Evolutionary conservation across 1,140 invertebrate species (phyloP).

Genomic region (Phthorimaea operculella): DNA sequence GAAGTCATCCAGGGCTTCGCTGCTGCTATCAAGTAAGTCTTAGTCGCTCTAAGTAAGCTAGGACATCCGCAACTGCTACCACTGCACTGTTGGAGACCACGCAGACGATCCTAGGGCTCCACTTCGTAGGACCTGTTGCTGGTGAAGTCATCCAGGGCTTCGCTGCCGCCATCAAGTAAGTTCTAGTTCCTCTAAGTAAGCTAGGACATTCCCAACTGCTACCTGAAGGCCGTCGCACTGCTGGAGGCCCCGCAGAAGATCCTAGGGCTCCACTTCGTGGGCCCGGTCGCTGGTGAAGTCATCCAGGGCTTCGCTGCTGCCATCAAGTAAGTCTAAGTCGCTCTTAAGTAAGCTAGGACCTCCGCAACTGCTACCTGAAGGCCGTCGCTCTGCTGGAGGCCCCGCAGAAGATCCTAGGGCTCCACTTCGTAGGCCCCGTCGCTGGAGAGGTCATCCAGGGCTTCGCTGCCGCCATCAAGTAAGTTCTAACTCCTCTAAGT

Average conservation of each 20-base stretch:
- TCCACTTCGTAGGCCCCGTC: conserved; percentile 95
- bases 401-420: conserved; percentile 87
- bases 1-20: conserved; percentile 98
- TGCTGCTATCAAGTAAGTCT: conserved; percentile 79
- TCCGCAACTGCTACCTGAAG: conserved; percentile 83
- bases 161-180: conserved; percentile 83
- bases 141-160: conserved; percentile 99
- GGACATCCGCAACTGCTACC: conserved; percentile 80
- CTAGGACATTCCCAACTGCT: no score
- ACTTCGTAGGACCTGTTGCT: conserved; percentile 95
- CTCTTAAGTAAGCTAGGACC: conserved; percentile 21
- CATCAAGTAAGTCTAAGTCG: conserved; percentile 73
- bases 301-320: conserved; percentile 95
- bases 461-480: conserved; percentile 87
- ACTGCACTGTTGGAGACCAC: conserved; percentile 73
- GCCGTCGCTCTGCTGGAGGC: conserved; percentile 74
- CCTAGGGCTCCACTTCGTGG: conserved; percentile 46
- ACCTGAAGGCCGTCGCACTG: conserved; percentile 81
- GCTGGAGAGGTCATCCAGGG: conserved; percentile 99
- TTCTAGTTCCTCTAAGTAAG: conserved; percentile 16
- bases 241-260: conserved; percentile 69
- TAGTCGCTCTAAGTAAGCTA: not conserved
- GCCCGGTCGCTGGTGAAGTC: conserved; percentile 85
- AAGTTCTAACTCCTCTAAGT: conserved; percentile 35
- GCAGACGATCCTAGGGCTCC: conserved; percentile 91